Evolutionary conservation across 2,113 vertebrate genomes (phyloP).

Genomic region (Copsychus sechellarum): DNA sequence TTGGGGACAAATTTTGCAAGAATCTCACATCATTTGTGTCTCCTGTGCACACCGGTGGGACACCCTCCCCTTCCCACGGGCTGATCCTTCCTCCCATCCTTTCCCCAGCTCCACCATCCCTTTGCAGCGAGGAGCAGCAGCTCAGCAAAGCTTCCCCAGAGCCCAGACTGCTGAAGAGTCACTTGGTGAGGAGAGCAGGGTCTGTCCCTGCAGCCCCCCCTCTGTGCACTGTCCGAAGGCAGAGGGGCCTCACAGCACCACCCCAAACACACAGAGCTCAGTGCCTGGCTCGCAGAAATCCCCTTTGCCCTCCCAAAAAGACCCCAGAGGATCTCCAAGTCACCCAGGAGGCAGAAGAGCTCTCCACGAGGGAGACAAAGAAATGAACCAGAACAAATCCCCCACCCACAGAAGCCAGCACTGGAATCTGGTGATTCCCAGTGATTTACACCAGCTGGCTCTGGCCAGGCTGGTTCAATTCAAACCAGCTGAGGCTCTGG

Average conservation of each 20-base stretch:
- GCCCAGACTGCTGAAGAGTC: background rate
- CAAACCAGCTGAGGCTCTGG: background rate
- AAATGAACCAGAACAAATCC: background rate
- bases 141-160: background rate
- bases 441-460: constrained; percentile 14
- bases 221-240: accelerated
- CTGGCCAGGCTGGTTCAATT: background rate
- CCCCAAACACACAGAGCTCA: background rate
- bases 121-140: background rate
- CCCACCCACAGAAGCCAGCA: background rate
- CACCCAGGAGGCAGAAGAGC: background rate
- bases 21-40: accelerated
- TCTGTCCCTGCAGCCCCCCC: background rate
- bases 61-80: no score
- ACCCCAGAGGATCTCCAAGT: background rate
- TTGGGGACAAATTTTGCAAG: background rate
- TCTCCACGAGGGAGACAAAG: background rate
- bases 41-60: accelerated
- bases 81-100: background rate
- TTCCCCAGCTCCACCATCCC: background rate
- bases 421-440: background rate
- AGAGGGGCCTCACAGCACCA: background rate
- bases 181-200: background rate
- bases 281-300: background rate
- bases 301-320: background rate